Percentiles rank a stretch among this genome's conserved stretches.
Evolutionary conservation across 2,888 invertebrate species (phyloP).

Genomic region (Heliconius hortense): DNA sequence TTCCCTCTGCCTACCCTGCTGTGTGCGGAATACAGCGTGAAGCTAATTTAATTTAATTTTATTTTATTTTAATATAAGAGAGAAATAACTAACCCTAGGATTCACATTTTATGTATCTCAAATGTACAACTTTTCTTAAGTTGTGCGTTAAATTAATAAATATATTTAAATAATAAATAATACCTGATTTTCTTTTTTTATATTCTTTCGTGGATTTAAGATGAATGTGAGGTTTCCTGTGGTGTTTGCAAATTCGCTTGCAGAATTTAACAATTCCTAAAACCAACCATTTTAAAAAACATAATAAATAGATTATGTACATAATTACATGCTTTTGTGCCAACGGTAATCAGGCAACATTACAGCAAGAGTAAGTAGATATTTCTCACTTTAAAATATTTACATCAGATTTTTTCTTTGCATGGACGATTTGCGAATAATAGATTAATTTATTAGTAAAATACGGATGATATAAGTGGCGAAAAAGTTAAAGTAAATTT

Average conservation of each 20-base stretch:
- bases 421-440: background rate
- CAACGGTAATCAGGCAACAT: background rate
- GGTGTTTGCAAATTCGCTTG: slow-evolving; percentile 42
- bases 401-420: background rate
- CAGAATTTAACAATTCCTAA: slow-evolving; percentile 44
- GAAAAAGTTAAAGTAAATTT: too few relatives aligned
- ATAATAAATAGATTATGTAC: background rate
- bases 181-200: slow-evolving; percentile 44
- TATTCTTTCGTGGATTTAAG: slow-evolving; percentile 42
- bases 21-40: too few relatives aligned
- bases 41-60: too few relatives aligned
- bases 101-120: background rate
- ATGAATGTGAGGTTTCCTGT: slow-evolving; percentile 45
- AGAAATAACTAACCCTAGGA: too few relatives aligned
- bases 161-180: slow-evolving; percentile 11
- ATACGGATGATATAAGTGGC: too few relatives aligned
- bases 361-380: background rate
- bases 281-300: slow-evolving; percentile 21
- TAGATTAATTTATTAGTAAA: background rate
- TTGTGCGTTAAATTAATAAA: background rate
- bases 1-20: too few relatives aligned
- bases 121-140: background rate
- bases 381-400: background rate
- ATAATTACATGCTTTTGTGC: background rate
- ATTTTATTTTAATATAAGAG: too few relatives aligned